Evolutionary conservation across 2,113 vertebrate genomes (phyloP).

Genomic region (Nycticorax nycticorax): DNA sequence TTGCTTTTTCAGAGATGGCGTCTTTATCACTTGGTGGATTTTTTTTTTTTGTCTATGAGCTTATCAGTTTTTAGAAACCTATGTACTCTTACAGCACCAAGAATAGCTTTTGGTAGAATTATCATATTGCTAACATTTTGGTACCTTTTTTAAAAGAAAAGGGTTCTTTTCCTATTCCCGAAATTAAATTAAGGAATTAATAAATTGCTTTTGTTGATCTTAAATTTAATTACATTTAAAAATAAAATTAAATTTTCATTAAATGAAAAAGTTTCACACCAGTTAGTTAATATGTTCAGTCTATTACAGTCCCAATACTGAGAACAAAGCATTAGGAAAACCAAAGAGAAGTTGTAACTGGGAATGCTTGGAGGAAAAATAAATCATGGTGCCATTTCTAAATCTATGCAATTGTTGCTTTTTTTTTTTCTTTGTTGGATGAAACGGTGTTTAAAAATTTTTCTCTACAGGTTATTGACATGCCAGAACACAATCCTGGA

Average conservation of each 20-base stretch:
- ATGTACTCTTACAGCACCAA: background rate
- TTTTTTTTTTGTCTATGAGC: background rate
- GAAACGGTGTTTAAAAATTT: background rate
- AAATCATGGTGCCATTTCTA: background rate
- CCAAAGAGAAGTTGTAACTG: background rate
- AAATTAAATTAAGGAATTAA: background rate
- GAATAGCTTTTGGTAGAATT: background rate
- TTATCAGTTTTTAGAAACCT: background rate
- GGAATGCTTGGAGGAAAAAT: background rate
- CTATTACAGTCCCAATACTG: background rate
- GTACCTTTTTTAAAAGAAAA: background rate
- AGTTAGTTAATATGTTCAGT: background rate
- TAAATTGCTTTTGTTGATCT: background rate
- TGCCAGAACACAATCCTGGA: slow-evolving; percentile 80
- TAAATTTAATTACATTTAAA: background rate
- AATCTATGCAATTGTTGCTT: background rate
- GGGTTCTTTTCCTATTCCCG: background rate
- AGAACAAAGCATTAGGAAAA: background rate
- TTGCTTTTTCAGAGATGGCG: background rate
- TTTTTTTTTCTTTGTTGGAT: background rate
- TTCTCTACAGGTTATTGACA: slow-evolving; percentile 77
- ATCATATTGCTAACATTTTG: background rate
- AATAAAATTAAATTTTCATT: background rate
- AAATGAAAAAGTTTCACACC: background rate
- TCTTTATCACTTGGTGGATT: background rate